These are phyloP conservation scores for Sceloporus tristichus DNA, from an alignment of 2,113 vertebrate species.

Conservation along the genomic window DNA sequence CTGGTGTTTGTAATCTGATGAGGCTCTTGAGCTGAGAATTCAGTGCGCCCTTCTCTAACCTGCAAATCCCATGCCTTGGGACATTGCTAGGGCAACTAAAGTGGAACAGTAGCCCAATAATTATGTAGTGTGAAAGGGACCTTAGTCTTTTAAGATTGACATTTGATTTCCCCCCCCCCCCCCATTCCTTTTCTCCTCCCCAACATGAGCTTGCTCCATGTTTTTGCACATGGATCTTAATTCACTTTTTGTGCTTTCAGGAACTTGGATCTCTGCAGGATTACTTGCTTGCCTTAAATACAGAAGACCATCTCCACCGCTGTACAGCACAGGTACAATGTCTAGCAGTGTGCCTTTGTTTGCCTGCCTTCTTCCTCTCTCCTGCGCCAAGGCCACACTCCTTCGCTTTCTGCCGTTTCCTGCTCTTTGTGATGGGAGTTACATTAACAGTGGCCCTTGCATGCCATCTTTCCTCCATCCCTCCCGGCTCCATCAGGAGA, in stretches of 20 bases:
- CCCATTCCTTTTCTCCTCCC: too few relatives aligned
- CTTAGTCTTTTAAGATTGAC: too few relatives aligned
- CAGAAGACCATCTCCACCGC: slow-evolving; percentile 91
- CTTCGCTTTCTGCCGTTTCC: too few relatives aligned
- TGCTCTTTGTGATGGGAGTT: background rate
- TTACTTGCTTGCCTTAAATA: slow-evolving; percentile 94
- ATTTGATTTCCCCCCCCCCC: too few relatives aligned
- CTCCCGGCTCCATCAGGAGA: background rate
- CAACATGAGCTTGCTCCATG: background rate
- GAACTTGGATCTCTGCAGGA: slow-evolving; percentile 91
- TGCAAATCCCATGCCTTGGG: too few relatives aligned
- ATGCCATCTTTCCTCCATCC: background rate
- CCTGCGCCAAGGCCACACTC: background rate
- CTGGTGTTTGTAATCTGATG: too few relatives aligned
- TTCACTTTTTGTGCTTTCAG: slow-evolving; percentile 68
- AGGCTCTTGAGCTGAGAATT: too few relatives aligned
- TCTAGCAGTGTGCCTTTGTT: background rate
- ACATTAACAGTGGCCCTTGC: background rate
- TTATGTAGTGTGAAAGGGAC: too few relatives aligned
- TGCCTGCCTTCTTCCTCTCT: background rate
- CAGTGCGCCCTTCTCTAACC: too few relatives aligned
- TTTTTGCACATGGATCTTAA: background rate
- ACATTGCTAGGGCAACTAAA: too few relatives aligned
- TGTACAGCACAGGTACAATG: slow-evolving; percentile 89
- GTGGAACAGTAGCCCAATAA: too few relatives aligned